These are phyloP conservation scores for Atrina japonica DNA, from an alignment of 2,888 invertebrate genomes.

Conservation along the genomic window DNA sequence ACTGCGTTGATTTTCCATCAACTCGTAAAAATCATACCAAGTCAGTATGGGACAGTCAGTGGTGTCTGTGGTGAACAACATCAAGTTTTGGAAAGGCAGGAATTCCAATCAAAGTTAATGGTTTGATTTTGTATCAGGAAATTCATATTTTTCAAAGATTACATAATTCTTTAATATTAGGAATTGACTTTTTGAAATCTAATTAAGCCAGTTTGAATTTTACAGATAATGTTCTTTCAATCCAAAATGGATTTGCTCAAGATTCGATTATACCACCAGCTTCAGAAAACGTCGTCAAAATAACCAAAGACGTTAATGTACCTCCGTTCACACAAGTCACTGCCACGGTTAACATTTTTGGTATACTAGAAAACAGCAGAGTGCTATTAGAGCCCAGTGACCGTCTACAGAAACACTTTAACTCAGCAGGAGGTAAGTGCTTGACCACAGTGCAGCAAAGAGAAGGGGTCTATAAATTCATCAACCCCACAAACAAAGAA, in stretches of 20 bases:
- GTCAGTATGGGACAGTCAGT: neutral
- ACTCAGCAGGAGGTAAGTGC: slow-evolving; percentile 1
- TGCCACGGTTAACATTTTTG: neutral
- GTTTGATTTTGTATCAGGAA: slow-evolving; percentile 3
- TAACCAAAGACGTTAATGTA: neutral
- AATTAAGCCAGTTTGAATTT: slow-evolving; percentile 39
- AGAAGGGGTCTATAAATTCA: too few species aligned
- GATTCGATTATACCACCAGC: too few species aligned
- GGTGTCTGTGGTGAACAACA: slow-evolving; percentile 11
- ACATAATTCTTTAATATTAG: slow-evolving; percentile 41
- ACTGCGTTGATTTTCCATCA: too few species aligned
- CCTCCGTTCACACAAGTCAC: neutral
- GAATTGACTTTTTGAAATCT: slow-evolving; percentile 39
- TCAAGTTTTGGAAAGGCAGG: neutral
- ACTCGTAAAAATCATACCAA: too few species aligned
- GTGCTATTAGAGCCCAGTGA: neutral
- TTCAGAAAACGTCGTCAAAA: neutral
- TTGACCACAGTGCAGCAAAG: too few species aligned
- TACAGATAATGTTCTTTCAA: neutral
- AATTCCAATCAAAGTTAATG: slow-evolving; percentile 2
- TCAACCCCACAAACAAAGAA: too few species aligned
- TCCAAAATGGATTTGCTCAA: slow-evolving; percentile 1
- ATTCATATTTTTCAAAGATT: slow-evolving; percentile 33
- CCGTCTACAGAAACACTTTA: neutral
- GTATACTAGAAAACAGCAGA: neutral